These are phyloP conservation scores for Anoplophora glabripennis DNA, from an alignment of 1,140 invertebrate species.

Conservation along the genomic window DNA sequence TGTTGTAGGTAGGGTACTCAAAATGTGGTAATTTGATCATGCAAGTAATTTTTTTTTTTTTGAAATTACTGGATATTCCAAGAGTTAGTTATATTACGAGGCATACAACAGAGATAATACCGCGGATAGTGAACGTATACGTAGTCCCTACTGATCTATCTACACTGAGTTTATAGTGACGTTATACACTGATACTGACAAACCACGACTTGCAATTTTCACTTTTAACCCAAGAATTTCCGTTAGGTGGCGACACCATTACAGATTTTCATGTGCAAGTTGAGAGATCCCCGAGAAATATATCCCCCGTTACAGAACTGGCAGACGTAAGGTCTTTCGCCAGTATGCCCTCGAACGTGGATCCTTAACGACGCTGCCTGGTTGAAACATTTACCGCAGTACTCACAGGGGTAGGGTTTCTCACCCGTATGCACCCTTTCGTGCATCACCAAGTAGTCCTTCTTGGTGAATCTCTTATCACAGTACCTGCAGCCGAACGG, in stretches of 20 bases:
- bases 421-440: constrained; percentile 58
- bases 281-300: constrained; percentile 36
- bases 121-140: too few relatives aligned
- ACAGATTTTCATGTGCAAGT: constrained; percentile 43
- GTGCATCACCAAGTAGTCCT: constrained; percentile 58
- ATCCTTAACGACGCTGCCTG: constrained; percentile 48
- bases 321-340: constrained; percentile 44
- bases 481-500: constrained; percentile 55
- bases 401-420: constrained; percentile 53
- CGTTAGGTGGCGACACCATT: constrained; percentile 10
- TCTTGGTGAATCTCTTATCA: constrained; percentile 54
- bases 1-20: too few relatives aligned
- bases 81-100: too few relatives aligned
- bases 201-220: too few relatives aligned
- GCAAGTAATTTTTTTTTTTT: too few relatives aligned
- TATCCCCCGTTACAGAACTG: constrained; percentile 39
- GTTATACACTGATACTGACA: too few relatives aligned
- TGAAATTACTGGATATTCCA: too few relatives aligned
- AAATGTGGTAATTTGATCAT: too few relatives aligned
- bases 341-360: constrained; percentile 51
- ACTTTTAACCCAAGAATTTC: too few relatives aligned
- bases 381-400: constrained; percentile 57
- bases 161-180: too few relatives aligned
- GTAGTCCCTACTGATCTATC: too few relatives aligned
- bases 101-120: too few relatives aligned